Percentiles rank a stretch among this genome's conserved stretches.
These are phyloP conservation scores for Acleris cristana DNA, from an alignment of 2,888 invertebrate species.

Conservation along the genomic window DNA sequence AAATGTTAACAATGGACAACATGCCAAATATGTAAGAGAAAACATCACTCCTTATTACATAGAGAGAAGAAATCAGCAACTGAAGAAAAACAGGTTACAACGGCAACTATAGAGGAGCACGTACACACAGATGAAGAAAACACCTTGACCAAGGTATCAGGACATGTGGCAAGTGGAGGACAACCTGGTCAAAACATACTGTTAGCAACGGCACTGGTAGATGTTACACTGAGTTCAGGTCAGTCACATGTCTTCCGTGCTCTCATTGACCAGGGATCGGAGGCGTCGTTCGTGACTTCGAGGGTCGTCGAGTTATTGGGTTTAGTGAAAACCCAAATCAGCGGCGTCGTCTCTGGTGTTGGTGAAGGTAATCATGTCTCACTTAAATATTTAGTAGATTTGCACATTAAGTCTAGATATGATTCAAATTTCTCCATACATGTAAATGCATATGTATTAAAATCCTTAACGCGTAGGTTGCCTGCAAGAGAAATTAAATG, in stretches of 20 bases:
- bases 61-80: slow-evolving; percentile 1
- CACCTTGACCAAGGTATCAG: slow-evolving; percentile 1
- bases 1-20: slow-evolving; percentile 5
- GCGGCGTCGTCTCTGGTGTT: slow-evolving; percentile 17
- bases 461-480: slow-evolving; percentile 5
- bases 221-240: slow-evolving; percentile 11
- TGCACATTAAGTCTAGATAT: slow-evolving; percentile 11
- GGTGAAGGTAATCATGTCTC: slow-evolving; percentile 5
- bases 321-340: slow-evolving; percentile 8
- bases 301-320: slow-evolving; percentile 15
- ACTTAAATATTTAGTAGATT: slow-evolving; percentile 3
- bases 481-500: not conserved
- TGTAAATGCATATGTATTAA: slow-evolving; percentile 15
- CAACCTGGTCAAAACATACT: slow-evolving; percentile 20
- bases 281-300: slow-evolving; percentile 25
- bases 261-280: slow-evolving; percentile 28
- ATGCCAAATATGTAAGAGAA: slow-evolving; percentile 5
- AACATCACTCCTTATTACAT: slow-evolving; percentile 18
- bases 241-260: slow-evolving; percentile 26
- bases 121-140: not conserved
- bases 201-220: slow-evolving; percentile 29
- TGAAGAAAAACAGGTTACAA: slow-evolving; percentile 5
- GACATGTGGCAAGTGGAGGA: slow-evolving; percentile 7
- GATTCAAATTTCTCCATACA: slow-evolving; percentile 1
- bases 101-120: not conserved